Conservation (phyloP, 2,797 vertebrate genomes). For the Novumbra hubbsi region DNA sequence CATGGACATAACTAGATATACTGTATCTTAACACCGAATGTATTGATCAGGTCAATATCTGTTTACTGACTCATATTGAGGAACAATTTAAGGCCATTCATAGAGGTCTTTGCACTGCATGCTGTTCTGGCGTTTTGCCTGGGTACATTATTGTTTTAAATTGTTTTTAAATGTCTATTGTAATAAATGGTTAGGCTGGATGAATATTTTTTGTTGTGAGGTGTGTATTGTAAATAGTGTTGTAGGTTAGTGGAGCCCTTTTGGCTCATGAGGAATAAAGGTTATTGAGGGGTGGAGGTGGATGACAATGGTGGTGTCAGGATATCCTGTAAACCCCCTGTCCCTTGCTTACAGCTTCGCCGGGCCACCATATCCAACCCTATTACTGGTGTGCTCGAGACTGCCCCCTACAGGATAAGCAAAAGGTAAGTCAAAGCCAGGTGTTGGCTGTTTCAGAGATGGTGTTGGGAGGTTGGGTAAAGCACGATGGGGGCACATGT, state of each 20-base stretch:
- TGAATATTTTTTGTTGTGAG: not conserved
- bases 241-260: not conserved
- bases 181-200: not conserved
- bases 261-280: not conserved
- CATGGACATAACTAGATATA: not conserved
- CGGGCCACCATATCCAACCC: conserved; percentile 99
- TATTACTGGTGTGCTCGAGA: conserved; percentile 98
- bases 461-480: not conserved
- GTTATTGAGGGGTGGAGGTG: not conserved
- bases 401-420: conserved; percentile 98
- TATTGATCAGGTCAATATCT: not conserved
- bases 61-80: not conserved
- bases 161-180: not conserved
- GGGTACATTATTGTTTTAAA: too few relatives aligned
- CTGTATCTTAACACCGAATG: not conserved
- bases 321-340: conserved; percentile 54
- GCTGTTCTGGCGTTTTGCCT: too few relatives aligned
- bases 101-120: too few relatives aligned
- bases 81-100: too few relatives aligned
- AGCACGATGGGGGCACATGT: not conserved
- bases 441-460: conserved; percentile 7
- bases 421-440: conserved; percentile 90
- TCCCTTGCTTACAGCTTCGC: conserved; percentile 96
- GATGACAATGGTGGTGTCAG: not conserved
- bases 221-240: not conserved